Base-by-base conservation (phyloP, 1,140 invertebrate genomes). In the Drosophila takahashii region DNA sequence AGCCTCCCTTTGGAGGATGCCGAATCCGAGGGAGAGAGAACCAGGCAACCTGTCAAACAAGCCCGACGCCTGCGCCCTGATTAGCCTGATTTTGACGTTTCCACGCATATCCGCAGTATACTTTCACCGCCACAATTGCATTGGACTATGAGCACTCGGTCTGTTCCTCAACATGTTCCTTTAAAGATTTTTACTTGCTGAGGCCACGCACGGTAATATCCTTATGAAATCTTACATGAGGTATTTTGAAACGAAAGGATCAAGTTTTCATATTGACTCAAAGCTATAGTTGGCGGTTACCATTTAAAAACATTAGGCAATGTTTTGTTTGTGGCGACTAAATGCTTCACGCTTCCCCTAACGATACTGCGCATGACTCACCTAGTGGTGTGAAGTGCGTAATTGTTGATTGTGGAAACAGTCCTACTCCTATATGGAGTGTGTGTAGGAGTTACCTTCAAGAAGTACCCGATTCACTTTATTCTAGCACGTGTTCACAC, bases 341-440 rank as follows among this genome's bases (percentile, higher is more conserved):
- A 62, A 2, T 50, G n/a, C 11, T 11, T 11, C 8, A 39, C 3
- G 54, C 16, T 79, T 77, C 64, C 64, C 73, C 73, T 69, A 3
- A 34, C 22, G 15, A 29, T 6, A 42, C 36, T 74, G 81, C 81
- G 81, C 81, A 85, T 74, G 81, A 32, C 78, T 58, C 51, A 75
- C 50, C 60, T 51, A 61, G 22, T 65, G 72, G 52, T 57, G 37
- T 50, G 16, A 15, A 52, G 54, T 58, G 67, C 45, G 39, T 71
- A 71, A 47, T 84, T 84, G 80, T 77, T 80, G 77, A 80, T 84
- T 84, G 80, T 85, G 69, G 80, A 84, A 65, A 57, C 18, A 34
- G 26, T 45, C 32, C n/a, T 26, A 34, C 32, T 45, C 32, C n/a
- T 26, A 39, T 9, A 18, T 22, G 18, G 36, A 67, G 32, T 53